Conservation (phyloP, 2,113 vertebrate genomes). For the Oxyura jamaicensis region DNA sequence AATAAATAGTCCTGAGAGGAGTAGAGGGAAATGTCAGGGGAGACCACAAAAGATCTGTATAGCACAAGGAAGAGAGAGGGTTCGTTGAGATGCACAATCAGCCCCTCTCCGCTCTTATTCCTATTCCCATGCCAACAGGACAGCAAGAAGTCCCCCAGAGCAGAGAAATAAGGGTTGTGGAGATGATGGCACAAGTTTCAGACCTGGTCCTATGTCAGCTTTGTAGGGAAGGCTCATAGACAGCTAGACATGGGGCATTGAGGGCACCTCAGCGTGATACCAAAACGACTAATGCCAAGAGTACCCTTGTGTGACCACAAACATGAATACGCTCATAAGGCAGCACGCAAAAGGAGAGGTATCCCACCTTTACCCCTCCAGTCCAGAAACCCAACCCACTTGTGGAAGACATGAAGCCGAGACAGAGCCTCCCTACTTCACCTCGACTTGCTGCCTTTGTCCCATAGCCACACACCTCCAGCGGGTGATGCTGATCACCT, state of each 20-base stretch:
- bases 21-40: background rate
- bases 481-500: background rate
- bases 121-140: background rate
- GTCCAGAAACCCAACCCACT: background rate
- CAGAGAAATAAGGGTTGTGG: background rate
- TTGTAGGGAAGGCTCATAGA: background rate
- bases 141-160: background rate
- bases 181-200: background rate
- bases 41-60: background rate
- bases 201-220: background rate
- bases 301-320: background rate
- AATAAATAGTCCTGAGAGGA: background rate
- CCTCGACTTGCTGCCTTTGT: background rate
- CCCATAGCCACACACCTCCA: rapidly evolving
- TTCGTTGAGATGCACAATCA: background rate
- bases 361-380: background rate
- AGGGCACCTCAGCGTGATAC: rapidly evolving
- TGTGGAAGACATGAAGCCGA: background rate
- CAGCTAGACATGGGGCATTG: background rate
- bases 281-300: background rate
- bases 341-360: background rate
- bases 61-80: background rate
- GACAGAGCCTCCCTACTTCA: background rate
- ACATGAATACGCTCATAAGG: background rate
- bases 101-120: background rate